Base-by-base conservation (phyloP, 1,140 invertebrate species). In the Panulirus ornatus region DNA sequence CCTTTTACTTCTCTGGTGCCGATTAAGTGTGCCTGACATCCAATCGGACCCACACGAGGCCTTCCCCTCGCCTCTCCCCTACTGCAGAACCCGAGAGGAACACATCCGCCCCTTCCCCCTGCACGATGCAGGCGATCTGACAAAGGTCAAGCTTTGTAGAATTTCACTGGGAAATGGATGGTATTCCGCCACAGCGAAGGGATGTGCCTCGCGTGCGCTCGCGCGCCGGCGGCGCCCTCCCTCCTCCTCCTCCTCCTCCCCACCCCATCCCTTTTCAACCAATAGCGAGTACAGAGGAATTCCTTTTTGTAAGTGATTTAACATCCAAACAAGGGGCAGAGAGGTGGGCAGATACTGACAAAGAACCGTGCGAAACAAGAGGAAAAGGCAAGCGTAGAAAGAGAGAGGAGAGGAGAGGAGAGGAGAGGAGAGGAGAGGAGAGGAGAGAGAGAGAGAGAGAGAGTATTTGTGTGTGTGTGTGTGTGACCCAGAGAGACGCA, bases 201-300 rank as follows among this genome's bases (percentile, higher is more conserved):
- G 51, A 58, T 22, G n/a, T 58, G 16, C 51, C 58, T 11, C n/a
- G n/a, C n/a, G n/a, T n/a, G n/a, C n/a, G n/a, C n/a, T n/a, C n/a
- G n/a, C n/a, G n/a, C n/a, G n/a, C n/a, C n/a, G n/a, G n/a, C n/a
- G n/a, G n/a, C n/a, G n/a, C n/a, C n/a, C n/a, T n/a, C n/a, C n/a
- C n/a, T n/a, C n/a, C n/a, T n/a, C n/a, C n/a, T n/a, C n/a, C n/a
- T n/a, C n/a, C n/a, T n/a, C n/a, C n/a, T n/a, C n/a, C n/a, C n/a
- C n/a, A n/a, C n/a, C n/a, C n/a, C n/a, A n/a, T n/a, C n/a, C n/a
- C n/a, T n/a, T n/a, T n/a, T n/a, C 58, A 66, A 30, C n/a, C 58
- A 66, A 66, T 66, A 66, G 58, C 58, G 27, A 6, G 30, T 30
- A 66, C 58, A 66, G 27, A 66, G 58, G 58, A 66, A 66, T 66